Percentiles rank a stretch among this genome's conserved stretches.
These are phyloP conservation scores for Congeria kusceri DNA, from an alignment of 2,888 invertebrate genomes.

Conservation along the genomic window DNA sequence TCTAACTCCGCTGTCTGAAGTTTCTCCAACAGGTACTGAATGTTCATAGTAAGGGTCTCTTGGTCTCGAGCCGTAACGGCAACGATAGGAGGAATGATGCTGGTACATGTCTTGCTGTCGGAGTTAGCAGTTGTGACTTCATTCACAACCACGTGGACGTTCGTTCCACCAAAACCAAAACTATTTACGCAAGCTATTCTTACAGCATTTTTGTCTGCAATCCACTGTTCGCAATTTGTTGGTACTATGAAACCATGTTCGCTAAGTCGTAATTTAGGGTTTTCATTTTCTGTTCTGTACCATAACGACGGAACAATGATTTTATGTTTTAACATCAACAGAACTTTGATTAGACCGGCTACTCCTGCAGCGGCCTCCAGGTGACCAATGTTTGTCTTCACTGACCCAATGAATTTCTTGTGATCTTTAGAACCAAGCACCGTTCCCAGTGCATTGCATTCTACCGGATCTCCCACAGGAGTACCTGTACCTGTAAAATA, in stretches of 20 bases:
- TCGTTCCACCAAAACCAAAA: conserved; percentile 74
- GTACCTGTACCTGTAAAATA: conserved; percentile 76
- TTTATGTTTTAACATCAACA: conserved; percentile 70
- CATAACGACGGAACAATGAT: conserved; percentile 69
- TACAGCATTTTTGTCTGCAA: conserved; percentile 1
- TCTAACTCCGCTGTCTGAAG: conserved; percentile 11
- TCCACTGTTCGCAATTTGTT: conserved; percentile 38
- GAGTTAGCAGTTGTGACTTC: not conserved
- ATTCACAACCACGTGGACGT: conserved; percentile 63
- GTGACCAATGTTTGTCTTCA: conserved; percentile 75
- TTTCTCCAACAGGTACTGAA: conserved; percentile 12
- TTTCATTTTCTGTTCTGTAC: conserved; percentile 54
- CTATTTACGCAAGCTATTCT: conserved; percentile 62
- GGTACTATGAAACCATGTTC: conserved; percentile 52
- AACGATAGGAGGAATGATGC: conserved; percentile 22
- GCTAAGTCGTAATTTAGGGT: conserved; percentile 59
- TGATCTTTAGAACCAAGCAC: conserved; percentile 42
- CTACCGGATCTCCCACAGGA: conserved; percentile 70
- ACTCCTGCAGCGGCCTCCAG: conserved; percentile 70
- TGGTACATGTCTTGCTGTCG: not conserved
- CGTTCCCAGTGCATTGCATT: conserved; percentile 36
- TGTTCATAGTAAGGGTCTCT: conserved; percentile 13
- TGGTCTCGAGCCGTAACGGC: conserved; percentile 45
- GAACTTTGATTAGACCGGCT: conserved; percentile 70
- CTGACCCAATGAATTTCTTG: conserved; percentile 65